A percentile compares a stretch with the other conserved stretches of the same genome.
Conservation (phyloP, 2,888 invertebrate species). For the Agrotis segetum region DNA sequence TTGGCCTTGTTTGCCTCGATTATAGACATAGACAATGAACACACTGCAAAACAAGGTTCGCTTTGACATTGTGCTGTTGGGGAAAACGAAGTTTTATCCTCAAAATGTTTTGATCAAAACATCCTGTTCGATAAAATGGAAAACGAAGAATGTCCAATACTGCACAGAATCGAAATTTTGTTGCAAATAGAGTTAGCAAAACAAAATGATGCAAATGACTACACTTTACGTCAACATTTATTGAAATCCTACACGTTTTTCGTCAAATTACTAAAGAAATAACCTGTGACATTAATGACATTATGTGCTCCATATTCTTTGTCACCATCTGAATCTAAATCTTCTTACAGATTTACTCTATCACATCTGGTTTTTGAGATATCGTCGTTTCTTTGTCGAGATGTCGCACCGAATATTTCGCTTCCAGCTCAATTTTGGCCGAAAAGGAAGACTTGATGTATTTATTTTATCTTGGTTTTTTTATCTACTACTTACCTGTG, state of each 20-base stretch:
- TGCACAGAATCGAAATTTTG: too few relatives aligned
- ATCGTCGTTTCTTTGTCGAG: constrained; percentile 15
- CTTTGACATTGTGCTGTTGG: constrained; percentile 44
- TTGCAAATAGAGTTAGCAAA: neutral
- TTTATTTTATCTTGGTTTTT: neutral
- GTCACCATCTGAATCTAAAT: constrained; percentile 24
- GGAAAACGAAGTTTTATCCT: constrained; percentile 53
- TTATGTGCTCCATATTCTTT: constrained; percentile 3
- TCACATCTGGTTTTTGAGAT: constrained; percentile 37
- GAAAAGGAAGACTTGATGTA: neutral
- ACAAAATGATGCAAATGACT: neutral
- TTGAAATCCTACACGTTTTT: neutral
- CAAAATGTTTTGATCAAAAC: constrained; percentile 25
- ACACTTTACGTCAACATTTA: neutral
- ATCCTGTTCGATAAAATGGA: constrained; percentile 19
- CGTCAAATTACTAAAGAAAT: constrained; percentile 12
- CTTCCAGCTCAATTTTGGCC: neutral
- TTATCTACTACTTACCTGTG: neutral
- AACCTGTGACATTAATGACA: neutral
- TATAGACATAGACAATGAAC: constrained; percentile 60
- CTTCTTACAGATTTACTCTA: constrained; percentile 35
- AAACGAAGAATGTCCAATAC: constrained; percentile 17
- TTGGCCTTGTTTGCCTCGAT: constrained; percentile 84
- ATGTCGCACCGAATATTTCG: neutral
- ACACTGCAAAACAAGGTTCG: constrained; percentile 46